Evolutionary conservation across 2,797 vertebrate genomes (phyloP), one percentile per base, ranked within the genome.

Genomic region (Myripristis murdjan): DNA sequence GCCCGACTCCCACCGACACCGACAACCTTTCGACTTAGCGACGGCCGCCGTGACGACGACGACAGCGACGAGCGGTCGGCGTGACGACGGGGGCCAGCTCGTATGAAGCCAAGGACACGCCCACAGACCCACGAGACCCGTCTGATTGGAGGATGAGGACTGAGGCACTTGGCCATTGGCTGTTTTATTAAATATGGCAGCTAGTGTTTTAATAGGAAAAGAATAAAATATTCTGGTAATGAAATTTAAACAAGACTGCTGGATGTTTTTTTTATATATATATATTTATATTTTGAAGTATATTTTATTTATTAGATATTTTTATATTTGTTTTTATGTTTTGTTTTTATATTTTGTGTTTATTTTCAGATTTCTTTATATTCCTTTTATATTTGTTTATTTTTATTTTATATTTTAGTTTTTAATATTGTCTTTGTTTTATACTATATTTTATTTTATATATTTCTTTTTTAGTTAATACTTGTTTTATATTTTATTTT

Each of bases 121-220:
- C 89, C 82, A 64, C 85, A 93, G 95, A 95, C 93, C 95, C 94
- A 94, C 94, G 94, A 96, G 95, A 96, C 95, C 75, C 22, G 68
- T 57, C 76, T 94, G 94, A 95, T 95, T 96, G 96, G 93, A 95
- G 93, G 94, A 96, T 91, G 94, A 88, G 95, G 95, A 97, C 96
- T 96, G 95, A 96, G 95, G 96, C 95, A 95, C 96, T 96, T 97
- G 95, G 96, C 96, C 96, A 74, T 95, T 95, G 96, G 96, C 95
- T 97, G 96, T 97, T 96, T 97, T 96, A 81, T 90, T 83, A 86
- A 67, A 92, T 95, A 97, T 96, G 97, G 97, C 96, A 97, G 96
- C 97, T 93, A 90, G 81, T 90, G 92, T 95, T 97, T 97, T 97
- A 96, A 95, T 97, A 97, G 96, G 92, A 96, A 97, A 96, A 96